Evolutionary conservation across 2,113 vertebrate species (phyloP).

Genomic region (Cyanoramphus novaezelandiae): DNA sequence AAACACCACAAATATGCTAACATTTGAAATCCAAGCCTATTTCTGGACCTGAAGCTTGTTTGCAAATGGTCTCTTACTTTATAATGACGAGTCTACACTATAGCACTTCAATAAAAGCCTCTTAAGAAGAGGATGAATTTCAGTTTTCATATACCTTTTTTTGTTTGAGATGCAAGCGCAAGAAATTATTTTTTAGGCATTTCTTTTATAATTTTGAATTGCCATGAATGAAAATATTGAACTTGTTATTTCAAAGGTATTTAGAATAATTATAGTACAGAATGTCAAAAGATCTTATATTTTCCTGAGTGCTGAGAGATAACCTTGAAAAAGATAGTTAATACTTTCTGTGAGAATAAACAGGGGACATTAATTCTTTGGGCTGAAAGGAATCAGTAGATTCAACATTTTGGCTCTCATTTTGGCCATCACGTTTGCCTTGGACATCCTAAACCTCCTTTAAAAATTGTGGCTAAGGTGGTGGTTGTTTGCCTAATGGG

Average conservation of each 20-base stretch:
- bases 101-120: background rate
- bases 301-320: background rate
- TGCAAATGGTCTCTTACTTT: background rate
- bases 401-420: background rate
- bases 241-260: background rate
- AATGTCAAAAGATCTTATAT: background rate
- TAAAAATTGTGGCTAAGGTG: constrained; percentile 2
- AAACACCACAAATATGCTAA: background rate
- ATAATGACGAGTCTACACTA: background rate
- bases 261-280: background rate
- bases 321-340: background rate
- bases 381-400: background rate
- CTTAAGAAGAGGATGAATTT: background rate
- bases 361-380: background rate
- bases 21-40: background rate
- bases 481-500: constrained; percentile 51
- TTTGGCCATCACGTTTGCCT: constrained; percentile 10
- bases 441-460: background rate
- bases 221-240: background rate
- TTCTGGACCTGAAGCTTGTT: background rate
- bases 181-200: background rate
- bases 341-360: background rate
- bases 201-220: background rate
- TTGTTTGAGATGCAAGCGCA: background rate
- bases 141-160: background rate